Base-by-base conservation (phyloP, 1,140 invertebrate genomes). In the Melanaphis sacchari region DNA sequence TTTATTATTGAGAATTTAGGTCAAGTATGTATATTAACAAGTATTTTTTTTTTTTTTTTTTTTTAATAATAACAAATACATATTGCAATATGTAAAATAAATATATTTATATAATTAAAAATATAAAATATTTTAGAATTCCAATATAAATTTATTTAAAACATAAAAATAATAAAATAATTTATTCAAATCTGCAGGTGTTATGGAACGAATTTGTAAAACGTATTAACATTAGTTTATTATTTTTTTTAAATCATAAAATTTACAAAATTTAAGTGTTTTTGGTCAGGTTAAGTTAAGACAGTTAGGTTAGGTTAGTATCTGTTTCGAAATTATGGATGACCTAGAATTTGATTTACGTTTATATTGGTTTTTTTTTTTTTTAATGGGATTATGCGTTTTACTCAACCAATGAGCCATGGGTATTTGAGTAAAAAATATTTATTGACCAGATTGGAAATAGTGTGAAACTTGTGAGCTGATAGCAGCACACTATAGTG, bases 261-360 rank as follows among this genome's bases (percentile, higher is more conserved):
- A n/a, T 41, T 31, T 85, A 85, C 11, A 88, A n/a, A 88, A 88
- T 21, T n/a, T 88, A 90, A 36, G 40, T 76, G 54, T 46, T 40
- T 91, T 43, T 46, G 41, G 31, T 38, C 36, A 15, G 59, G n/a
- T 76, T 76, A 40, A 41, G n/a, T 82, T 84, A 40, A 21, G 41
- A 84, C 40, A 41, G n/a, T 82, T 84, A 52, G n/a, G 41, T 92
- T 52, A 92, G 91, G 91, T 92, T 92, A 92, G 76, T 49, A 82
- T 82, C n/a, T 36, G 66, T 49, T 46, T 82, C 43, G 36, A 92
- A 84, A 46, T 84, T 38, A 36, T 38, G 5, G 22, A 82, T 46
- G 36, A 84, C 76, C 59, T 52, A 82, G 26, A 91, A 21, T 36
- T 81, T 91, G 90, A 91, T 91, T 91, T 91, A 82, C 41, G n/a